phyloP scores from a whole-genome alignment of 2,888 invertebrate species.

The Yponomeuta plumbellus region DNA sequence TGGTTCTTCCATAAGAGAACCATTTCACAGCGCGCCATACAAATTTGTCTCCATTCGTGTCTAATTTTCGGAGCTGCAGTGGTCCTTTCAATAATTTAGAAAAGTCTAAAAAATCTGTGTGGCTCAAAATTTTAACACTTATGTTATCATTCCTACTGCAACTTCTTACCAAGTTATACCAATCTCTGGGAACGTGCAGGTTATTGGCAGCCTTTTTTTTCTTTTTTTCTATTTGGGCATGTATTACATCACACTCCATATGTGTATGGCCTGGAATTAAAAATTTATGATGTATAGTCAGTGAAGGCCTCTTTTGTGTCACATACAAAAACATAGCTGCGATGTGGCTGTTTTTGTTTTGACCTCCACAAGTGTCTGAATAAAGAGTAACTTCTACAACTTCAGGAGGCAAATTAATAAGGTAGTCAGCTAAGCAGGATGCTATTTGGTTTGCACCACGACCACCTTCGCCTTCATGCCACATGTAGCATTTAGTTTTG shows the following conservation, averaged over 20 bases:
- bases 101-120: too few species aligned
- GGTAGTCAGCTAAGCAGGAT: background rate
- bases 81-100: too few species aligned
- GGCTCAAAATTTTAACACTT: background rate
- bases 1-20: too few species aligned
- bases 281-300: background rate
- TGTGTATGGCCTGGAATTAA: background rate
- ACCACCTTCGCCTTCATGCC: slow-evolving; percentile 2
- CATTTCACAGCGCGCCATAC: too few species aligned
- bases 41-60: too few species aligned
- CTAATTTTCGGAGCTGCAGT: too few species aligned
- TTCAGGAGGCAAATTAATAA: background rate
- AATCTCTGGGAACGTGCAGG: slow-evolving; percentile 1
- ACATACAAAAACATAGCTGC: slow-evolving; percentile 3
- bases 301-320: slow-evolving; percentile 1
- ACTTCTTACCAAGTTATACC: background rate
- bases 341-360: slow-evolving; percentile 8
- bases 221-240: background rate
- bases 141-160: background rate
- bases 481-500: slow-evolving; percentile 7
- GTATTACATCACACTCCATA: background rate
- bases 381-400: slow-evolving; percentile 1
- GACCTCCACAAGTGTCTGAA: slow-evolving; percentile 11
- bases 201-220: background rate
- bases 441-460: slow-evolving; percentile 4